Conservation (phyloP, 2,113 vertebrate species). For the Pluvialis apricaria region DNA sequence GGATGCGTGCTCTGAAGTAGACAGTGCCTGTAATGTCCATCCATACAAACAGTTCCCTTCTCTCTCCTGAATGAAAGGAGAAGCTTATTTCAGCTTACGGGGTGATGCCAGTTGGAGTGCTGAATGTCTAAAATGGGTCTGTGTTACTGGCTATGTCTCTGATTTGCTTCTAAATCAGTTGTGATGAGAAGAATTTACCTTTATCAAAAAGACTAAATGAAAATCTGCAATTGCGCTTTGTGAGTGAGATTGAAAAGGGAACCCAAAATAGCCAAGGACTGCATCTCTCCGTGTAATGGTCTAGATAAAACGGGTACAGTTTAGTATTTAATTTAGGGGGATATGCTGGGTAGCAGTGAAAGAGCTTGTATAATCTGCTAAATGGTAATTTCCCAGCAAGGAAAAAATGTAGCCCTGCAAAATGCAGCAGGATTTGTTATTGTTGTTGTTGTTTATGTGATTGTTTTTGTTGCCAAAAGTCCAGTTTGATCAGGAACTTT, state of each 20-base stretch:
- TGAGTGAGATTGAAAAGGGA: not conserved
- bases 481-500: not conserved
- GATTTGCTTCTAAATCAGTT: conserved; percentile 7
- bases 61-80: conserved; percentile 31
- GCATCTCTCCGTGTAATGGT: not conserved
- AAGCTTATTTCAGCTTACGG: conserved; percentile 22
- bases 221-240: not conserved
- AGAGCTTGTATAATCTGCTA: not conserved
- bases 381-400: not conserved
- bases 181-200: conserved; percentile 13
- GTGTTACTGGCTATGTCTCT: not conserved
- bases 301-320: not conserved
- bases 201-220: not conserved
- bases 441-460: not conserved
- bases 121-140: not conserved
- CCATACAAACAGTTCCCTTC: conserved; percentile 22
- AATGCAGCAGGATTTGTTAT: not conserved
- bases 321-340: not conserved
- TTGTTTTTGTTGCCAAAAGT: not conserved
- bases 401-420: not conserved
- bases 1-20: not conserved
- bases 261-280: not conserved
- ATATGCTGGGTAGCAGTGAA: not conserved
- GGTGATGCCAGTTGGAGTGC: conserved; percentile 1
- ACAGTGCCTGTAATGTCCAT: conserved; percentile 6